These are phyloP conservation scores for Hafferia zeledoni DNA, from an alignment of 2,797 vertebrate genomes.

Conservation along the genomic window DNA sequence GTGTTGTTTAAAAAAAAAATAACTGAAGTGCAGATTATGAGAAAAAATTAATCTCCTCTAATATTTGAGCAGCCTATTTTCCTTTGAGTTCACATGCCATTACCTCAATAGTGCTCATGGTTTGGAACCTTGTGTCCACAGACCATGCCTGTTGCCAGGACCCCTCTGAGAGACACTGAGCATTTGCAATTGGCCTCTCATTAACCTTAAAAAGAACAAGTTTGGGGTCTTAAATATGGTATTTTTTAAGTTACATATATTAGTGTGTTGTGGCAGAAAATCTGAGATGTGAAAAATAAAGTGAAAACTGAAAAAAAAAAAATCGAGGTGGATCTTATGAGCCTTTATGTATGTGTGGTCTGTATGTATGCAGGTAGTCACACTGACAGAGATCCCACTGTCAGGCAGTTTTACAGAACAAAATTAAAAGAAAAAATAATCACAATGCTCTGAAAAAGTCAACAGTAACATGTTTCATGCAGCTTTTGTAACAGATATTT, in stretches of 20 bases:
- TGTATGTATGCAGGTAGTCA: background rate
- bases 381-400: background rate
- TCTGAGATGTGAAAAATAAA: background rate
- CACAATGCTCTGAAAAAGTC: background rate
- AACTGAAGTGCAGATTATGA: background rate
- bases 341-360: background rate
- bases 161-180: background rate
- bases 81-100: background rate
- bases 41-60: background rate
- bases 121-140: background rate
- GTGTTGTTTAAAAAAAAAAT: background rate
- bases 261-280: background rate
- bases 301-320: background rate
- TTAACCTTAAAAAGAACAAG: background rate
- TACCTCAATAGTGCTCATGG: background rate
- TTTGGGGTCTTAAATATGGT: background rate
- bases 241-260: background rate
- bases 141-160: background rate
- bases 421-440: slow-evolving; percentile 9
- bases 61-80: background rate
- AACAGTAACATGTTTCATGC: background rate
- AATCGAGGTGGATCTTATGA: background rate
- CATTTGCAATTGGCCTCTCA: background rate
- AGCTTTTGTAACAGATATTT: background rate
- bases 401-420: background rate